Evolutionary conservation across 2,888 invertebrate species (phyloP).

Genomic region (Leptopilina drosophilae): DNA sequence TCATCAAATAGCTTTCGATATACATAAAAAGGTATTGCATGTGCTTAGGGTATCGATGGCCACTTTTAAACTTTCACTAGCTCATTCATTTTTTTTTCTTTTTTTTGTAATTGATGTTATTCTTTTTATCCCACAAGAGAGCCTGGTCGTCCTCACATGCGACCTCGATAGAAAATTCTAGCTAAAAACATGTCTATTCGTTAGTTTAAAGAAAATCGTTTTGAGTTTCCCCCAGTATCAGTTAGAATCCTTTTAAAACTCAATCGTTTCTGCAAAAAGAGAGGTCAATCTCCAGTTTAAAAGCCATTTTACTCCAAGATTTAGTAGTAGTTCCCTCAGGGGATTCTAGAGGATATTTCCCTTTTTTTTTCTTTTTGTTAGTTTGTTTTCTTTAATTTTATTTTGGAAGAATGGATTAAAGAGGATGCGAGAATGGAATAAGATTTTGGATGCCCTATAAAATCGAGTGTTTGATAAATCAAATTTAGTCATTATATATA

Average conservation of each 20-base stretch:
- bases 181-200: constrained; percentile 34
- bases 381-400: not conserved
- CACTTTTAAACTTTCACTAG: constrained; percentile 20
- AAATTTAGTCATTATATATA: not conserved
- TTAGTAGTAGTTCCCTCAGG: constrained; percentile 41
- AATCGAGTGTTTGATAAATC: constrained; percentile 1
- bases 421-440: constrained; percentile 12
- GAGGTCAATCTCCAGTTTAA: constrained; percentile 29
- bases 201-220: constrained; percentile 22
- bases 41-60: constrained; percentile 18
- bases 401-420: constrained; percentile 8
- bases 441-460: constrained; percentile 6
- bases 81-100: not conserved
- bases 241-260: not conserved
- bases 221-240: not conserved
- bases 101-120: not conserved
- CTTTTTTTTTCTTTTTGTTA: constrained; percentile 13
- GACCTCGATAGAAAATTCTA: constrained; percentile 38
- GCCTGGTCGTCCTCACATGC: constrained; percentile 29
- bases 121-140: not conserved
- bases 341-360: constrained; percentile 32
- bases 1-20: constrained; percentile 42
- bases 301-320: constrained; percentile 41
- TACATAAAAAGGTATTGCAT: constrained; percentile 23
- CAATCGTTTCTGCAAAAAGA: constrained; percentile 1